Base-by-base conservation (phyloP, 2,797 vertebrate species). In the Sebastes iracundus region DNA sequence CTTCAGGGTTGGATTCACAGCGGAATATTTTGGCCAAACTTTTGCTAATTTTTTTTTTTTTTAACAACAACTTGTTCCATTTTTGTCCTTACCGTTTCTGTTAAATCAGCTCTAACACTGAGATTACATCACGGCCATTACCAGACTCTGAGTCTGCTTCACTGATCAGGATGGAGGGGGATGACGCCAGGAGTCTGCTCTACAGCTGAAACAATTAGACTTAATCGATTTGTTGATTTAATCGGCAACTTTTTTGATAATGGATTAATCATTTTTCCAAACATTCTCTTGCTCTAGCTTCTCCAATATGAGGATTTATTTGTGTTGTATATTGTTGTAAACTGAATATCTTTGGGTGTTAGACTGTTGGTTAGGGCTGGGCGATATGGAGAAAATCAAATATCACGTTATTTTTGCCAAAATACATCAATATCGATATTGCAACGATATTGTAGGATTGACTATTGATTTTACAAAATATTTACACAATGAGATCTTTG, bases 1-100 rank as follows among this genome's bases (percentile, higher is more conserved):
- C 76, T 82, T 81, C 46, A 78, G 58, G 53, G 56, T 72, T 63
- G 35, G 30, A 79, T 81, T 80, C 22, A 59, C 65, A 72, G 32
- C 30, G 33, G 23, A 78, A 71, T 78, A 22, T 38, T 30, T 28
- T 52, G 18, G 0, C 46, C 46, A 20, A 49, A 49, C 46, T 49
- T 35, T 49, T 20, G 46, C 7, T 18, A 7, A 18, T 6, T 46
- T 52, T 4, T 10, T 52, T 52, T 60, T 67, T 53, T 60, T 68
- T 75, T 8, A 32, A 53, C 18, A 58, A 61, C 62, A 27, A 27
- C 7, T 30, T 53, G 23, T 76, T 80, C 13, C 5, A 16, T 58
- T 75, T 68, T 61, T 83, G 32, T 61, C 64, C 46, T 62, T 3
- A 61, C 11, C 11, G 20, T 28, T 62, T 71, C 22, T 74, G 8